Evolutionary conservation across 2,888 invertebrate genomes (phyloP).

Genomic region (Eupelmus urozonus): DNA sequence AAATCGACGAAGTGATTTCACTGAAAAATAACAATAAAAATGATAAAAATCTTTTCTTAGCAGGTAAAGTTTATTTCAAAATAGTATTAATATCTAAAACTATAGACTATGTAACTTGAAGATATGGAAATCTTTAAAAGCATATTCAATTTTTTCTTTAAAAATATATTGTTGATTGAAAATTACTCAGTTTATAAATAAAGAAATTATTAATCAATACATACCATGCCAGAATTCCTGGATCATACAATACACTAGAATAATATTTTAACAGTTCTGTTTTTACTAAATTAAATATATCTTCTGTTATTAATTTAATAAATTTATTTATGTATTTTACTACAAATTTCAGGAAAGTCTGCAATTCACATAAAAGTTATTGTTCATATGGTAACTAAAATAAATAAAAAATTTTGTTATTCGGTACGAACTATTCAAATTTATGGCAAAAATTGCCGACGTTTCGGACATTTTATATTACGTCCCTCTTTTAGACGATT

Average conservation of each 20-base stretch:
- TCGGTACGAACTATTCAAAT: too few relatives aligned
- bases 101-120: too few relatives aligned
- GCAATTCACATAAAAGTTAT: constrained; percentile 66
- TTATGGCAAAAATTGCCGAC: too few relatives aligned
- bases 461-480: too few relatives aligned
- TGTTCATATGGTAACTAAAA: too few relatives aligned
- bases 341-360: constrained; percentile 85
- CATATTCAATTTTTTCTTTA: not conserved
- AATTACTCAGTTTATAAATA: not conserved
- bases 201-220: constrained; percentile 79
- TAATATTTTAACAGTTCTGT: constrained; percentile 82
- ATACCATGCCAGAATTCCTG: constrained; percentile 84
- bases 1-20: constrained; percentile 83
- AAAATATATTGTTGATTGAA: too few relatives aligned
- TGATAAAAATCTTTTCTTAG: not conserved
- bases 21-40: constrained; percentile 74
- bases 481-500: too few relatives aligned
- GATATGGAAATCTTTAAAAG: too few relatives aligned
- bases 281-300: constrained; percentile 85
- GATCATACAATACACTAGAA: constrained; percentile 87
- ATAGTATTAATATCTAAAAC: too few relatives aligned
- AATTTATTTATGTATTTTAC: constrained; percentile 82
- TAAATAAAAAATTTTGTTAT: too few relatives aligned
- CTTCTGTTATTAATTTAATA: constrained; percentile 78
- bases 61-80: not conserved